These are phyloP conservation scores for Gymnocephalus cernua DNA, from an alignment of 2,113 vertebrate genomes.

Conservation along the genomic window DNA sequence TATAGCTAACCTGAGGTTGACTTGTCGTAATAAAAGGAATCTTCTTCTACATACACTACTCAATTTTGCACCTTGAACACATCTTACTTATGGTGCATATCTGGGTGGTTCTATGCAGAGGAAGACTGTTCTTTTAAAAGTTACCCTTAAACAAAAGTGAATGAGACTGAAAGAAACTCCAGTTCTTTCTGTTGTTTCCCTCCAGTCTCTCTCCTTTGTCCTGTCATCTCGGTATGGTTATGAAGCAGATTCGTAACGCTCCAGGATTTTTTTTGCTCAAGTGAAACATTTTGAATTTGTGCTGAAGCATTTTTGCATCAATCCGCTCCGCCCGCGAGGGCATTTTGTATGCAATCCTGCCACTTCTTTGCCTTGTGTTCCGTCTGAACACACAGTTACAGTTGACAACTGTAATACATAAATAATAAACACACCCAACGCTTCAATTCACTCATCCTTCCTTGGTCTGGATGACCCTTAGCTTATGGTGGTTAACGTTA, in stretches of 20 bases:
- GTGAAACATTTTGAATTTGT: not conserved
- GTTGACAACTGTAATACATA: not conserved
- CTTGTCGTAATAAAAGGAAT: not conserved
- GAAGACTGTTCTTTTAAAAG: not conserved
- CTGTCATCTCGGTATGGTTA: not conserved
- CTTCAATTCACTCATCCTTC: not conserved
- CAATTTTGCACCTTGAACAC: constrained; percentile 2
- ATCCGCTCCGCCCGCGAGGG: not conserved
- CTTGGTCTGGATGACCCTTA: not conserved
- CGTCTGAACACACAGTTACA: not conserved
- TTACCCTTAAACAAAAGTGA: not conserved
- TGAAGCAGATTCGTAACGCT: not conserved
- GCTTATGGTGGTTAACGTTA: not conserved
- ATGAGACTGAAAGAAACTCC: not conserved
- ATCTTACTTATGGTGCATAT: constrained; percentile 1
- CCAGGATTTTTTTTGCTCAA: not conserved
- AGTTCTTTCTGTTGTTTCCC: not conserved
- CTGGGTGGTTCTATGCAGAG: not conserved
- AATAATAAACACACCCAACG: not conserved
- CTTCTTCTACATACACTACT: not conserved
- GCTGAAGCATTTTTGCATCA: not conserved
- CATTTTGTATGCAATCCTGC: rapidly evolving
- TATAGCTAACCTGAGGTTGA: not conserved
- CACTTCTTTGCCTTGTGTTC: not conserved
- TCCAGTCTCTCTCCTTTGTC: not conserved